Evolutionary conservation across 2,113 vertebrate species (phyloP).

Genomic region (Cebidichthys violaceus): DNA sequence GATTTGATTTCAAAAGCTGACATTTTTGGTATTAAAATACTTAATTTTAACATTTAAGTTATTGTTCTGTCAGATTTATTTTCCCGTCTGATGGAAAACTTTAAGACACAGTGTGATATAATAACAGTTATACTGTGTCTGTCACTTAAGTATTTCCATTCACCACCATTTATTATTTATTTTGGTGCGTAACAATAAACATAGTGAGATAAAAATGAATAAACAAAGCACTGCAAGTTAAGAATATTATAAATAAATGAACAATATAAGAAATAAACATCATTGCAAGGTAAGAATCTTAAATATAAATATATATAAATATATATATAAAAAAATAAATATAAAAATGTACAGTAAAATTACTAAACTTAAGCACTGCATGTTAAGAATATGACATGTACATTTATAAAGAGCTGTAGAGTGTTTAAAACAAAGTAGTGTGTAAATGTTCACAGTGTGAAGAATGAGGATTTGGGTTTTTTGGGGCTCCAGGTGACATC

Average conservation of each 20-base stretch:
- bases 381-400: background rate
- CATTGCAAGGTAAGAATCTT: background rate
- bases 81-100: no score
- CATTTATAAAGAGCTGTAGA: background rate
- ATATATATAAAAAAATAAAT: no score
- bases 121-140: no score
- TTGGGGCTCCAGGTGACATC: constrained; percentile 87
- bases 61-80: no score
- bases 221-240: background rate
- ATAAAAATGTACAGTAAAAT: background rate
- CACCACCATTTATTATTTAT: background rate
- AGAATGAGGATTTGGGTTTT: background rate
- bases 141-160: no score
- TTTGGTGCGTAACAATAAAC: background rate
- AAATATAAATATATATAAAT: no score
- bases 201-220: background rate
- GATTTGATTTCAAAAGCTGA: no score
- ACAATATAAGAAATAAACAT: background rate
- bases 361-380: background rate
- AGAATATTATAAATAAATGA: background rate
- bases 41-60: no score
- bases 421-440: background rate
- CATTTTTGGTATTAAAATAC: no score
- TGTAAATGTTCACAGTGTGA: background rate
- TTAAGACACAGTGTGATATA: background rate